phyloP scores from a whole-genome alignment of 2,888 invertebrate species.

The Acleris literana region DNA sequence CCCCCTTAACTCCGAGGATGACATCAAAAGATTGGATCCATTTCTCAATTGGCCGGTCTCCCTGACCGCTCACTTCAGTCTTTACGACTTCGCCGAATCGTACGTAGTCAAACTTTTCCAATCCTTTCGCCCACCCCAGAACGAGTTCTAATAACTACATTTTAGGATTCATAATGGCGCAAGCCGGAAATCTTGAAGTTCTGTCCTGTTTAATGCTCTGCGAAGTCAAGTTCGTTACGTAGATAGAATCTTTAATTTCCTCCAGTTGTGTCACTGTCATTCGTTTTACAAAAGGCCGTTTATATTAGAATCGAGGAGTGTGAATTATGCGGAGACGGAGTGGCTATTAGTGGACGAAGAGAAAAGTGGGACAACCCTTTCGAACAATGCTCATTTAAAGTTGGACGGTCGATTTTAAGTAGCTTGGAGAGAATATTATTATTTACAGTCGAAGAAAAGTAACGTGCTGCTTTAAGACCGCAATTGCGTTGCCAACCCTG shows the following conservation, averaged over 20 bases:
- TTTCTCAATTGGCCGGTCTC: conserved; percentile 16
- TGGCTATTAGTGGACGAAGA: conserved; percentile 22
- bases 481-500: no score
- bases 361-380: conserved; percentile 28
- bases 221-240: conserved; percentile 64
- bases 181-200: conserved; percentile 46
- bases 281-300: conserved; percentile 43
- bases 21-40: conserved; percentile 3
- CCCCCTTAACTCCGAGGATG: background rate
- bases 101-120: conserved; percentile 21
- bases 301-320: conserved; percentile 36
- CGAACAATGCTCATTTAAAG: conserved; percentile 3
- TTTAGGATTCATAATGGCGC: conserved; percentile 42
- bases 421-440: background rate
- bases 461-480: no score
- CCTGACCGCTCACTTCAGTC: conserved; percentile 26
- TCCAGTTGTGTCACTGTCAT: conserved; percentile 59
- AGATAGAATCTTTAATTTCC: conserved; percentile 81
- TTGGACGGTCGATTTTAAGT: background rate
- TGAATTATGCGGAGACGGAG: conserved; percentile 18
- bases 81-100: conserved; percentile 18
- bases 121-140: conserved; percentile 8
- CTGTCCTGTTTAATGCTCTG: conserved; percentile 58
- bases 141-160: conserved; percentile 5
- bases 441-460: no score